These are phyloP conservation scores for Copidosoma aretas DNA, from an alignment of 2,888 invertebrate species.

Conservation along the genomic window DNA sequence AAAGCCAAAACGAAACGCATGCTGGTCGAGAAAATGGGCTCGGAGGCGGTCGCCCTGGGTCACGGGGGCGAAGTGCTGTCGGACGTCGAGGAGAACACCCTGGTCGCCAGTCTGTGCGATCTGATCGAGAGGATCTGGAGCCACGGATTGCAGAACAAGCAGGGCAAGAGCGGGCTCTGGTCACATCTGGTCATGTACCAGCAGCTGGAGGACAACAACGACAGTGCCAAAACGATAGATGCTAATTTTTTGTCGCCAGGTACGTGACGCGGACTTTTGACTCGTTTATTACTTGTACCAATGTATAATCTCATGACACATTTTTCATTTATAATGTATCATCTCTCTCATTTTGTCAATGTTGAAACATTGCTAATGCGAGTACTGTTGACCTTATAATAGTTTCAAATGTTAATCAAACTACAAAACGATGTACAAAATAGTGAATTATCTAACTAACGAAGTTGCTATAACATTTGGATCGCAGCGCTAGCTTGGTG, in stretches of 20 bases:
- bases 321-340: too few relatives aligned
- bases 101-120: slow-evolving; percentile 98
- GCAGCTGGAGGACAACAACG: slow-evolving; percentile 76
- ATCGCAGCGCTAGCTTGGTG: slow-evolving; percentile 90
- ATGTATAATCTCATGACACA: too few relatives aligned
- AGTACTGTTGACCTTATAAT: too few relatives aligned
- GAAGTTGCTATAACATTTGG: slow-evolving; percentile 43
- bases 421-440: background rate
- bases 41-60: slow-evolving; percentile 93
- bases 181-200: slow-evolving; percentile 90
- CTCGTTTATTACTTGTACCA: too few relatives aligned
- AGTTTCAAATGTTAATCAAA: too few relatives aligned
- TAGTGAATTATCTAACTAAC: slow-evolving; percentile 27
- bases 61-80: slow-evolving; percentile 80
- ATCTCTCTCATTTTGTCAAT: slow-evolving; percentile 3
- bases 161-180: slow-evolving; percentile 98
- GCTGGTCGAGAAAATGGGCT: slow-evolving; percentile 98
- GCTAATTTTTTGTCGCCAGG: slow-evolving; percentile 71
- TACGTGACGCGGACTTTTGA: slow-evolving; percentile 54
- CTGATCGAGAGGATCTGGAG: slow-evolving; percentile 97
- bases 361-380: too few relatives aligned
- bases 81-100: slow-evolving; percentile 92
- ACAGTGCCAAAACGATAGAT: slow-evolving; percentile 67
- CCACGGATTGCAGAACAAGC: slow-evolving; percentile 93
- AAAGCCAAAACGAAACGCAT: slow-evolving; percentile 96